A percentile compares a stretch with the other conserved stretches of the same genome.
These are phyloP conservation scores for Craterocephalus amniculus DNA, from an alignment of 2,797 vertebrate genomes.

Conservation along the genomic window DNA sequence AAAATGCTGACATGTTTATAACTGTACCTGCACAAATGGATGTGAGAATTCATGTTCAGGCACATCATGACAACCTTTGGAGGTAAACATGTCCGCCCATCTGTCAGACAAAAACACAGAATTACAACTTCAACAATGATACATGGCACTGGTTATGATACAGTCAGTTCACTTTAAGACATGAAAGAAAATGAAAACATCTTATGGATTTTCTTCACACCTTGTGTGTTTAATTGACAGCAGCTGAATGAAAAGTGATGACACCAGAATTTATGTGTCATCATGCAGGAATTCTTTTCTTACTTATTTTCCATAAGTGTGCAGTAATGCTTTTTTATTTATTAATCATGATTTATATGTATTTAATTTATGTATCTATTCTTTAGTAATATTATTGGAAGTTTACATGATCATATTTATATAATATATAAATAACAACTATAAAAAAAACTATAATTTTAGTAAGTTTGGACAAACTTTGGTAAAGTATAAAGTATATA, in stretches of 20 bases:
- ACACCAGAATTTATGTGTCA: neutral
- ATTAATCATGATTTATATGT: too few species aligned
- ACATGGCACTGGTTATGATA: too few species aligned
- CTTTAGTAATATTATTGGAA: too few species aligned
- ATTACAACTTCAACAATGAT: neutral
- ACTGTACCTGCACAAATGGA: slow-evolving; percentile 91
- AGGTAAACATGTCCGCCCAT: slow-evolving; percentile 90
- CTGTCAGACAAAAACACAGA: slow-evolving; percentile 65
- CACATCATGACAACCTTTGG: slow-evolving; percentile 79
- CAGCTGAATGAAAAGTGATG: neutral
- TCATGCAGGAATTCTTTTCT: too few species aligned
- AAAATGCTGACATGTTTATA: neutral
- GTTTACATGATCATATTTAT: too few species aligned
- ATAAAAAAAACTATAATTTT: too few species aligned
- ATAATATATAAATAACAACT: too few species aligned
- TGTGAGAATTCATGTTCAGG: slow-evolving; percentile 85
- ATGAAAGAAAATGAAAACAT: neutral
- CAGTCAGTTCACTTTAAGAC: neutral
- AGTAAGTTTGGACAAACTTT: too few species aligned
- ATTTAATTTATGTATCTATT: too few species aligned
- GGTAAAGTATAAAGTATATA: too few species aligned
- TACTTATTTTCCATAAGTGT: too few species aligned
- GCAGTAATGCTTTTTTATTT: too few species aligned
- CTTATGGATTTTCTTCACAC: neutral
- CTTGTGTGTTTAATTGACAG: neutral